Conservation (phyloP, 2,797 vertebrate species). For the Oreonectes daqikongensis region DNA sequence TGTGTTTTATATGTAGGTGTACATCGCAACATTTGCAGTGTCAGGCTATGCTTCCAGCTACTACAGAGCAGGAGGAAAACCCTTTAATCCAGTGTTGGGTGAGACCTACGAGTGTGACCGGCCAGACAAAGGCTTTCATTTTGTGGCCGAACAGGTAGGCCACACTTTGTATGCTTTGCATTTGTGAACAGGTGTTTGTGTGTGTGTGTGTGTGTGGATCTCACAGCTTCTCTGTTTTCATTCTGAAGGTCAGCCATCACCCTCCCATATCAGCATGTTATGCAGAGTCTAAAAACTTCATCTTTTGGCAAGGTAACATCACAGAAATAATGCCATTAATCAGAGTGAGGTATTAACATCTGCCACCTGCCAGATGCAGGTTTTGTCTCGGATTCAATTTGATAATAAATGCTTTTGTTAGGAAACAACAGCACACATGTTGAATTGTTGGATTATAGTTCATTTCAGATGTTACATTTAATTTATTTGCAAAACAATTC, state of each 20-base stretch:
- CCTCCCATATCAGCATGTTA: slow-evolving; percentile 97
- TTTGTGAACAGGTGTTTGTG: background rate
- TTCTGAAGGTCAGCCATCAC: slow-evolving; percentile 93
- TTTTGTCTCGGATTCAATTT: background rate
- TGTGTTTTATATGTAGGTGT: slow-evolving; percentile 77
- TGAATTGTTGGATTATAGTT: background rate
- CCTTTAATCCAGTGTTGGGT: slow-evolving; percentile 95
- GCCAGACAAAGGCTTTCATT: slow-evolving; percentile 90
- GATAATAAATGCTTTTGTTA: background rate
- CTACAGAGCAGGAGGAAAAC: slow-evolving; percentile 94
- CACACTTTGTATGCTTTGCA: background rate
- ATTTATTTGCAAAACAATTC: background rate
- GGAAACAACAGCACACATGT: background rate
- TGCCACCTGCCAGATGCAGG: background rate
- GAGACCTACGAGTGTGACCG: slow-evolving; percentile 94
- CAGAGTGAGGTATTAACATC: background rate
- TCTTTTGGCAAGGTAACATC: slow-evolving; percentile 94
- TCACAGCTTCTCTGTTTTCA: slow-evolving; percentile 50
- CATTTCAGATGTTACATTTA: background rate
- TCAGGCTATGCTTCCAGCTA: slow-evolving; percentile 94
- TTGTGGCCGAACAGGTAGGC: slow-evolving; percentile 83
- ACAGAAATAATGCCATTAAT: background rate
- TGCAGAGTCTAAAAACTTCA: slow-evolving; percentile 91
- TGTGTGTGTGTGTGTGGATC: slow-evolving; percentile 20
- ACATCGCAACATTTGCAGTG: slow-evolving; percentile 91